Evolutionary conservation across 2,888 invertebrate species (phyloP).

Genomic region (Eretmocerus hayati): DNA sequence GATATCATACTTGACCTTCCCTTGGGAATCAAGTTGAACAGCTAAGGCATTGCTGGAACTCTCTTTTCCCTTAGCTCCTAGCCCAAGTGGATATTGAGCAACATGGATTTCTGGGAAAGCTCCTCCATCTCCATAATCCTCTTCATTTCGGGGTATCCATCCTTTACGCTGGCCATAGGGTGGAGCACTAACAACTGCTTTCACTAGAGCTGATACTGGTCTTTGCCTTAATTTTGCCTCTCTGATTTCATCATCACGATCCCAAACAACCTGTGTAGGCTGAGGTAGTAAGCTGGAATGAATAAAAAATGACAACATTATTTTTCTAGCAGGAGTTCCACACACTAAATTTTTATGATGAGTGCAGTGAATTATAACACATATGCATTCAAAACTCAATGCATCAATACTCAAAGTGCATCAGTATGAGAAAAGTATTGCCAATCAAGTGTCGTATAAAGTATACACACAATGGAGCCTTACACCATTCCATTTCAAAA

Average conservation of each 20-base stretch:
- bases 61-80: conserved; percentile 77
- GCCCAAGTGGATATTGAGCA: conserved; percentile 90
- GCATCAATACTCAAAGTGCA: too few species aligned
- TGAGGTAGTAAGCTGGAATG: conserved; percentile 71
- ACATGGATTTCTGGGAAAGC: conserved; percentile 97
- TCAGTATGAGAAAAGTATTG: too few species aligned
- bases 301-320: too few species aligned
- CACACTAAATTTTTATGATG: too few species aligned
- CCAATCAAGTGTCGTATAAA: too few species aligned
- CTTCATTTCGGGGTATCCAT: conserved; percentile 82
- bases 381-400: too few species aligned
- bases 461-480: too few species aligned
- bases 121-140: conserved; percentile 87
- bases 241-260: conserved; percentile 76
- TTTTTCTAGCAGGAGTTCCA: too few species aligned
- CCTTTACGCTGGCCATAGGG: conserved; percentile 93
- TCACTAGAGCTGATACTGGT: conserved; percentile 59
- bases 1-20: conserved; percentile 92
- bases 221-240: conserved; percentile 51
- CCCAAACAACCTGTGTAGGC: conserved; percentile 82
- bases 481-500: too few species aligned
- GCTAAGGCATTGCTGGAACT: conserved; percentile 83
- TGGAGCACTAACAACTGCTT: conserved; percentile 75
- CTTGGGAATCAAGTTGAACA: conserved; percentile 87
- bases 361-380: too few species aligned